Conservation (phyloP, 2,797 vertebrate species). For the Lagorchestes hirsutus region DNA sequence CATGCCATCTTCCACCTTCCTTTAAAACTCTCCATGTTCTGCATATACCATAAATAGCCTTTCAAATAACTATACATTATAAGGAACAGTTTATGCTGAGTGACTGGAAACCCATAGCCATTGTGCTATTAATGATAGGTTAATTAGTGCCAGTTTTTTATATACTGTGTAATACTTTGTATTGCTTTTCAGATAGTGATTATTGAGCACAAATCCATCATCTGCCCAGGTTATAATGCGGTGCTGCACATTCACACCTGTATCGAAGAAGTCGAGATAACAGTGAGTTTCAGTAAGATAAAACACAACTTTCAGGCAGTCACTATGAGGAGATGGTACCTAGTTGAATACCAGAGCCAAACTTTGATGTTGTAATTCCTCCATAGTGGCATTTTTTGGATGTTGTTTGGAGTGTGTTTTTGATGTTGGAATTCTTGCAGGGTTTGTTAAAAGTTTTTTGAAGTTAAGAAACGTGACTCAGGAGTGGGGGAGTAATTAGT, state of each 20-base stretch:
- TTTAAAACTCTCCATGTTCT: neutral
- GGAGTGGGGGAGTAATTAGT: neutral
- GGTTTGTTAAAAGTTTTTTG: neutral
- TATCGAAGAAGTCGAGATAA: constrained; percentile 98
- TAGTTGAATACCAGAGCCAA: neutral
- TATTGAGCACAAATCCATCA: constrained; percentile 99
- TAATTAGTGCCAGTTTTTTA: neutral
- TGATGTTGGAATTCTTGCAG: neutral
- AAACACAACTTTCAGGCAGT: neutral
- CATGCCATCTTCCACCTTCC: neutral
- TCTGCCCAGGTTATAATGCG: constrained; percentile 98
- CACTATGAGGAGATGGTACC: neutral
- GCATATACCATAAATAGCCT: neutral
- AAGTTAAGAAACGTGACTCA: neutral
- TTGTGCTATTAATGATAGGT: neutral
- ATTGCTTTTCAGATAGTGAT: constrained; percentile 93
- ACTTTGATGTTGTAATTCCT: neutral
- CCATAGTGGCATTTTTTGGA: neutral
- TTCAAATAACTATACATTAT: neutral
- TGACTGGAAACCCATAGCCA: neutral
- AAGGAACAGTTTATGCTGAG: neutral
- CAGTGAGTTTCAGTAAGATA: constrained; percentile 88
- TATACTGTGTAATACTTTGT: neutral
- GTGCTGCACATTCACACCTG: constrained; percentile 99
- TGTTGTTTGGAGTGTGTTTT: neutral